phyloP scores from a whole-genome alignment of 2,888 invertebrate genomes.

The Sphinx pinastri region DNA sequence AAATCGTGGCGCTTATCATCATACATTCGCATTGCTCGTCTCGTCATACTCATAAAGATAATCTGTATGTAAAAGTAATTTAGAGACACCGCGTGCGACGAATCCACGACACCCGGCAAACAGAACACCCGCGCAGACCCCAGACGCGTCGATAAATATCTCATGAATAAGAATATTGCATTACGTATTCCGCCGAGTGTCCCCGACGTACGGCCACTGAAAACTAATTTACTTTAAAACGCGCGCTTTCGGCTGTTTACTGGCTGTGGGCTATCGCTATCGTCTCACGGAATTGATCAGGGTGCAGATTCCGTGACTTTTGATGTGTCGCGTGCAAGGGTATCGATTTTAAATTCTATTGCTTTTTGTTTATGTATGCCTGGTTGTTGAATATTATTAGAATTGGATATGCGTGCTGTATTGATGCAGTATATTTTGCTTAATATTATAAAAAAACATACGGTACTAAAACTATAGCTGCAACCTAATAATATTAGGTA shows the following conservation, averaged over 20 bases:
- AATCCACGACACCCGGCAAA: slow-evolving; percentile 25
- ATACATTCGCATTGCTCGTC: too few relatives aligned
- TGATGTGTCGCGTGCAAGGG: not conserved
- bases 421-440: too few relatives aligned
- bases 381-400: not conserved
- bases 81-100: slow-evolving; percentile 1
- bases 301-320: not conserved
- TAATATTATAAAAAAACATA: too few relatives aligned
- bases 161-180: slow-evolving; percentile 78
- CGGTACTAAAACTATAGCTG: too few relatives aligned
- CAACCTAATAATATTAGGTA: too few relatives aligned
- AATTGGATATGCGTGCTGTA: too few relatives aligned
- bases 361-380: not conserved
- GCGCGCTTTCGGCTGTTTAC: slow-evolving; percentile 34
- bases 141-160: slow-evolving; percentile 61
- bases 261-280: slow-evolving; percentile 24
- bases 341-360: not conserved
- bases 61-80: not conserved
- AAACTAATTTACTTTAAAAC: slow-evolving; percentile 53
- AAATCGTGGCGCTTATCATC: too few relatives aligned
- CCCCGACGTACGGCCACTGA: slow-evolving; percentile 44
- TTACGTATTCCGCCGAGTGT: slow-evolving; percentile 60
- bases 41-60: not conserved
- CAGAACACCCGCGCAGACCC: slow-evolving; percentile 30
- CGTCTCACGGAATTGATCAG: slow-evolving; percentile 26